Conservation (phyloP, 2,797 vertebrate genomes). For the Gymnothorax javanicus region DNA sequence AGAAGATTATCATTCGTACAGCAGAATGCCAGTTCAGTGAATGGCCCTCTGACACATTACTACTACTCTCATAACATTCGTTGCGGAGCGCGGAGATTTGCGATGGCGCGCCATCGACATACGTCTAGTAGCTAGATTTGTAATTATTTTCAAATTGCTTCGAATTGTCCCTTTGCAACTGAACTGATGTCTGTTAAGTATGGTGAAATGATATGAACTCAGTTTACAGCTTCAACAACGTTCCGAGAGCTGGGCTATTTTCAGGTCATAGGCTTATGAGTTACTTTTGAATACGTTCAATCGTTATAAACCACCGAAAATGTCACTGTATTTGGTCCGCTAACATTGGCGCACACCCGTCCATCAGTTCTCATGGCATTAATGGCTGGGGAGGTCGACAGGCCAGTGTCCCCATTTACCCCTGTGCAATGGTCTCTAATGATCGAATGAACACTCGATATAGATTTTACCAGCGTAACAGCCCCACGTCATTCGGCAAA, state of each 20-base stretch:
- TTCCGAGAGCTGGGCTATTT: not conserved
- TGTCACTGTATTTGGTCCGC: not conserved
- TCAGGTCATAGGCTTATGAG: not conserved
- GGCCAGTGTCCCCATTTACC: not conserved
- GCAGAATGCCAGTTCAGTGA: too few relatives aligned
- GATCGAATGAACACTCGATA: not conserved
- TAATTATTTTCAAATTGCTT: too few relatives aligned
- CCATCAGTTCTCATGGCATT: not conserved
- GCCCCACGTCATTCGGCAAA: not conserved
- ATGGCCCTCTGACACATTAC: too few relatives aligned
- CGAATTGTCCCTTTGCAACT: too few relatives aligned
- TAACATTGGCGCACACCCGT: not conserved
- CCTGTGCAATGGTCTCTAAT: too few relatives aligned
- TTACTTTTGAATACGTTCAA: not conserved
- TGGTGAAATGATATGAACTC: not conserved
- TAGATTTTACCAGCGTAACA: not conserved
- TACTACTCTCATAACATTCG: too few relatives aligned
- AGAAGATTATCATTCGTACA: too few relatives aligned
- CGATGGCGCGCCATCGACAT: too few relatives aligned
- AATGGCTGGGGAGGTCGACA: not conserved
- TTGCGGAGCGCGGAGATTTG: too few relatives aligned
- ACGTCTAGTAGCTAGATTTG: too few relatives aligned
- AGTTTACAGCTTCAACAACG: not conserved
- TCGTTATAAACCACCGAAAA: not conserved
- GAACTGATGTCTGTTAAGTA: too few relatives aligned